Conservation (phyloP, 2,113 vertebrate genomes). For the Leptobrachium ailaonicum region DNA sequence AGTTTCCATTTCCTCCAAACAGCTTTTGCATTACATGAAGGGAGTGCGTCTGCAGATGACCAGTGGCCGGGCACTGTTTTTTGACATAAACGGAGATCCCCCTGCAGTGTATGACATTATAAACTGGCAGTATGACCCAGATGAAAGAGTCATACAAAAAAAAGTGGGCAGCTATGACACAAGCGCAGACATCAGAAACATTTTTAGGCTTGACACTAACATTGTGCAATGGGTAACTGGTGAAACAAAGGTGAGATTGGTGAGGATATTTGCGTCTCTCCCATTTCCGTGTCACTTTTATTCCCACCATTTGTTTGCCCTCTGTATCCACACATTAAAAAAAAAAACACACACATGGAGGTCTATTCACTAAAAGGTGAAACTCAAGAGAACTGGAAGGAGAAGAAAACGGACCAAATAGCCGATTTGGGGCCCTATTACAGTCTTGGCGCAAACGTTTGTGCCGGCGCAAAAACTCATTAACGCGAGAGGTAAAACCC, state of each 20-base stretch:
- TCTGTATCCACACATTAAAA: no score
- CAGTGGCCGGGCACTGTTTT: constrained; percentile 46
- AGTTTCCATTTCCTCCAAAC: not conserved
- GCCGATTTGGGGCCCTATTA: no score
- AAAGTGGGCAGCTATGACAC: constrained; percentile 21
- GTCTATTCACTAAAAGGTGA: no score
- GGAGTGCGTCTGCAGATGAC: constrained; percentile 64
- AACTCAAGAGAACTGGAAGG: no score
- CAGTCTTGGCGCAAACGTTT: no score
- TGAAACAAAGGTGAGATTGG: constrained; percentile 10
- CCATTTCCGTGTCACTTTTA: no score
- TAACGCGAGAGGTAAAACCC: no score
- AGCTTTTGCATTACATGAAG: constrained; percentile 68
- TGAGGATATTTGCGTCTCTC: no score
- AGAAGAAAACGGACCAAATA: no score
- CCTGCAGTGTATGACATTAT: constrained; percentile 4
- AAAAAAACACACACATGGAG: no score
- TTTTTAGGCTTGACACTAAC: constrained; percentile 20
- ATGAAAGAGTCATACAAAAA: not conserved
- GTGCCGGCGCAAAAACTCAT: no score
- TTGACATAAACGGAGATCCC: not conserved
- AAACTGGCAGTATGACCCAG: constrained; percentile 21
- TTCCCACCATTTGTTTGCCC: no score
- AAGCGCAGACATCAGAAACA: not conserved
- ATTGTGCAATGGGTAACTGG: constrained; percentile 22